Base-by-base conservation (phyloP, 1,140 invertebrate species). In the Ostrea denselamellosa region DNA sequence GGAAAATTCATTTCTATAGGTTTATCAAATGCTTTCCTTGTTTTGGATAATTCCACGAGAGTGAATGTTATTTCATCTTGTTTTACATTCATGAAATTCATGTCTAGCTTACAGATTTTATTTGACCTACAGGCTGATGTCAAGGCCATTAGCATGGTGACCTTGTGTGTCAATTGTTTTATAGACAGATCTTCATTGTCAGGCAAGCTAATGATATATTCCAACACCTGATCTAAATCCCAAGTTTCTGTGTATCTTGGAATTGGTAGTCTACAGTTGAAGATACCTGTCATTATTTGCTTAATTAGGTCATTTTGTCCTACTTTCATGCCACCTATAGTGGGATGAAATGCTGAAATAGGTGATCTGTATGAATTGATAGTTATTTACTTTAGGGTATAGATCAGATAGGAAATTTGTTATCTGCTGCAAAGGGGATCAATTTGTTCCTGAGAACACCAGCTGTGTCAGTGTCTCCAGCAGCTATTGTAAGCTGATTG, bases 311-410 rank as follows among this genome's bases (percentile, higher is more conserved):
- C n/a, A 56, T 62, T 82, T 58, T 85, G n/a, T 8, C 89, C 89
- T 56, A 87, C 81, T 68, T 71, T 87, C 34, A 44, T 44, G 34
- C 85, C 85, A 62, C 62, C 54, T 65, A 87, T 68, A 12, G 19
- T 52, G 25, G 85, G 68, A 82, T 83, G 88, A 25, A 81, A 53
- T 19, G 71, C 77, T 65, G 85, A 87, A 77, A 87, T 68, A 56
- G 81, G 81, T 87, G 86, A 83, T 34, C 88, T 89, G 83, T 87
- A 89, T 4, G 56, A 65, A 83, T 89, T 87, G 9, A 85, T 44
- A 87, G 25, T 81, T 17, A 12, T 86, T 25, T 5, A 71, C 68
- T 34, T 86, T 44, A 44, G 58, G 17, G 25, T 44, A 86, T 25
- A 86, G 19, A 22, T 81, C 68, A 10, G 88, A 34, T 17, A 89